Evolutionary conservation across 2,888 invertebrate genomes (phyloP), one percentile per base, ranked within the genome.

Genomic region (Iphiclides podalirius): DNA sequence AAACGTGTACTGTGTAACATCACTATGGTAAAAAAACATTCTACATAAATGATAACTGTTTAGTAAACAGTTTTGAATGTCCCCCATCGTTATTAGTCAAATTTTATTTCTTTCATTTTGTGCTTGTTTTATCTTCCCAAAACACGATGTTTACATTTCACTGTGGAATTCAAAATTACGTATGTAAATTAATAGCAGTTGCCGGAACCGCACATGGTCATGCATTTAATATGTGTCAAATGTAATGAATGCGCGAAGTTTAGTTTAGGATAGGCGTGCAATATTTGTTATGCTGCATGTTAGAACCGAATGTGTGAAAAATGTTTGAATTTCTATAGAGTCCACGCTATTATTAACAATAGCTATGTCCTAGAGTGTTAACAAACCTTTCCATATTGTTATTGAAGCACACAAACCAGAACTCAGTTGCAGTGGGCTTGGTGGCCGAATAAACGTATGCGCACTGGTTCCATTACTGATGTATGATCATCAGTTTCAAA

Each of bases 281-380:
- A 47, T 45, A 52, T 55, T 54, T 59, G 61, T 55, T 52, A 48
- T 28, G 44, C 38, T 47, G 26, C 26, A n/a, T n/a, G n/a, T n/a
- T n/a, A 26, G 26, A 26, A 26, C 8, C 6, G 26, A 40, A 38
- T 35, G 28, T 47, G 39, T 47, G 46, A 37, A 46, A 37, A 28
- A 41, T 35, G 48, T 8, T 8, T 26, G 8, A 26, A 8, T 8
- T 26, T 8, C 9, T 20, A 3, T 3, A 20, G 20, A 9, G 9
- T 2, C 1, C 26, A 26, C 8, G 9, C 6, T 26, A 9, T 26
- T 26, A 26, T 26, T 8, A 8, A 8, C 6, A 20, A 20, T 20
- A 20, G 20, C n/a, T n/a, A n/a, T n/a, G n/a, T n/a, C n/a, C n/a
- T n/a, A n/a, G n/a, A n/a, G n/a, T n/a, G n/a, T n/a, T n/a, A n/a